phyloP scores from a whole-genome alignment of 2,888 invertebrate genomes.

The Caenorhabditis virilis region DNA sequence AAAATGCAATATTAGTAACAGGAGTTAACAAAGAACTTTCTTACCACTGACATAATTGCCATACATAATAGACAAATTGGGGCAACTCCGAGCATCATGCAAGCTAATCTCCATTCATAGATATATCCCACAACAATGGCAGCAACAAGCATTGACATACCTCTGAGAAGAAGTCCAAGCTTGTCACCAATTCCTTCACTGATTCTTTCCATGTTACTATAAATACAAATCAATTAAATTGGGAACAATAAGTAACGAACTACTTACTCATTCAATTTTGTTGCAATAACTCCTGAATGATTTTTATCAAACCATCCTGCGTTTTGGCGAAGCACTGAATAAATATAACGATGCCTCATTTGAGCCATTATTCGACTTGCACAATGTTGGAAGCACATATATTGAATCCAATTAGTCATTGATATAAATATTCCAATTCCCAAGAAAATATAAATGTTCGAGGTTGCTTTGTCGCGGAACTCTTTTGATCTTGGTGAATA shows the following conservation, averaged over 20 bases:
- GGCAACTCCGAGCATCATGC: slow-evolving; percentile 51
- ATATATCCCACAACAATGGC: slow-evolving; percentile 46
- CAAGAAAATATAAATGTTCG: too few species aligned
- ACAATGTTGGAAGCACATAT: slow-evolving; percentile 53
- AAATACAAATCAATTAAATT: background rate
- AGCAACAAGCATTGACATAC: slow-evolving; percentile 48
- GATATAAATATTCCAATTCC: background rate
- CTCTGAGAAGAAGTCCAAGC: slow-evolving; percentile 51
- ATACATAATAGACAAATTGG: slow-evolving; percentile 40
- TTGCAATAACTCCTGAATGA: slow-evolving; percentile 53
- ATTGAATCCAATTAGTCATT: slow-evolving; percentile 29
- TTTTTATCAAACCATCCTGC: slow-evolving; percentile 58
- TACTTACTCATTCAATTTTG: slow-evolving; percentile 51
- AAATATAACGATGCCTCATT: slow-evolving; percentile 44
- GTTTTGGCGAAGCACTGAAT: slow-evolving; percentile 53
- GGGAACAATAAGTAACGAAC: too few species aligned
- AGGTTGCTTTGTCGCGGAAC: too few species aligned
- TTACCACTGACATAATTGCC: slow-evolving; percentile 46
- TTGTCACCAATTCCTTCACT: slow-evolving; percentile 61
- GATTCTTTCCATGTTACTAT: slow-evolving; percentile 30
- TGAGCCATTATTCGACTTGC: slow-evolving; percentile 47
- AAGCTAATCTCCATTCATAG: slow-evolving; percentile 57
- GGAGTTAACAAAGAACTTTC: background rate
- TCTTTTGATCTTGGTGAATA: too few species aligned
- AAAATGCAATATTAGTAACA: background rate